Base-by-base conservation (phyloP, 1,140 invertebrate genomes). In the Subanguina moxae region DNA sequence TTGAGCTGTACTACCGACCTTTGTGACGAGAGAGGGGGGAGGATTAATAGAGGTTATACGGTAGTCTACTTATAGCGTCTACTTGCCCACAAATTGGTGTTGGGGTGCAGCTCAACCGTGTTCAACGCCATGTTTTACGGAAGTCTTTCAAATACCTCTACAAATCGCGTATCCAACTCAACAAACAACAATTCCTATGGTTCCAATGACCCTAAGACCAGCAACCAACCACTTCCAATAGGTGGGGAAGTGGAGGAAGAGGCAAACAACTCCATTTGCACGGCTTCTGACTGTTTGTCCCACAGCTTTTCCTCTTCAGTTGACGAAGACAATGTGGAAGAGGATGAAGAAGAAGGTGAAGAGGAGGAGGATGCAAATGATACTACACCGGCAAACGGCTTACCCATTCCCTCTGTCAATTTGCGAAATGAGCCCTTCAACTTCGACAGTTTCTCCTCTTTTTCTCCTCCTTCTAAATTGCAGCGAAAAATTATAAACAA, bases 111-210 rank as follows among this genome's bases (percentile, higher is more conserved):
- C 30, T 71, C 69, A 27, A 27, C 66, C 25, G 69, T 71, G 7
- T 71, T 71, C 42, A 58, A 62, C 45, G 69, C 69, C 23, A 71
- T 71, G 69, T 71, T 71, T 32, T 71, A 67, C 30, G 69, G 69
- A 1, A 45, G 64, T 15, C 56, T 71, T 48, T 52, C 64, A 17
- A 46, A 15, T 21, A 28, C 3, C 32, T 5, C 3, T 11, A 38
- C 32, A 11, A 38, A 11, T 38, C 32, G 32, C 19, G 38, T 59
- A n/a, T n/a, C 21, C 27, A 59, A 59, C 28, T 27, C 38, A n/a
- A 19, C 15, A 59, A 59, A 32, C 21, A 32, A 13, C 38, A 59
- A 59, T 13, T 19, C 19, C 28, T 13, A 59, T 1, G 7, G 30
- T 15, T 59, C 25, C 17, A 27, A 3, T 21, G 23, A 9, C 19